Evolutionary conservation across 2,888 invertebrate species (phyloP).

Genomic region (Spisula subtruncata): DNA sequence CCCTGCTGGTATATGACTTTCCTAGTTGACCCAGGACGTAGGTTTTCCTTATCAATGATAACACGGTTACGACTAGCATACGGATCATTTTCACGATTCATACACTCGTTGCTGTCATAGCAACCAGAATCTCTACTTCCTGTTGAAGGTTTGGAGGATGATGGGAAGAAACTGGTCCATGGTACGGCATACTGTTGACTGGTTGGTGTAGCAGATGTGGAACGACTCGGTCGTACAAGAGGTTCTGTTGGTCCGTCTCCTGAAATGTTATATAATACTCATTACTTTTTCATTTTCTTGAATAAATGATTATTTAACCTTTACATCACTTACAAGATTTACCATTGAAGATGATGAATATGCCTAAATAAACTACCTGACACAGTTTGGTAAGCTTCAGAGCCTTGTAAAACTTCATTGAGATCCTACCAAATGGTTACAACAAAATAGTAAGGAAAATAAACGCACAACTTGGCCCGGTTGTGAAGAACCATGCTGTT

Average conservation of each 20-base stretch:
- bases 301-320: neutral
- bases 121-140: conserved; percentile 88
- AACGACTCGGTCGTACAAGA: conserved; percentile 48
- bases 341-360: no score
- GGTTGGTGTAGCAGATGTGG: conserved; percentile 73
- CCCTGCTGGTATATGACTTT: conserved; percentile 48
- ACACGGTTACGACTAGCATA: conserved; percentile 56
- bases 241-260: conserved; percentile 46
- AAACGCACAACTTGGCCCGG: no score
- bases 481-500: neutral
- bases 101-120: conserved; percentile 86
- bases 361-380: no score
- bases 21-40: conserved; percentile 32
- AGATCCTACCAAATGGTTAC: no score
- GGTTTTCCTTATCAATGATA: conserved; percentile 62
- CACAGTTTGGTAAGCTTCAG: no score
- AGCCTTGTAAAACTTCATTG: no score
- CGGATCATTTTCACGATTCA: conserved; percentile 75
- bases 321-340: neutral
- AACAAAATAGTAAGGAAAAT: no score
- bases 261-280: neutral
- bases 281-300: neutral
- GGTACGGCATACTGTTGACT: conserved; percentile 70
- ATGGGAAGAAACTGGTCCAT: conserved; percentile 72
- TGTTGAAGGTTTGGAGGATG: conserved; percentile 70